Base-by-base conservation (phyloP, 2,888 invertebrate genomes). In the Stenchaetothrips biformis region DNA sequence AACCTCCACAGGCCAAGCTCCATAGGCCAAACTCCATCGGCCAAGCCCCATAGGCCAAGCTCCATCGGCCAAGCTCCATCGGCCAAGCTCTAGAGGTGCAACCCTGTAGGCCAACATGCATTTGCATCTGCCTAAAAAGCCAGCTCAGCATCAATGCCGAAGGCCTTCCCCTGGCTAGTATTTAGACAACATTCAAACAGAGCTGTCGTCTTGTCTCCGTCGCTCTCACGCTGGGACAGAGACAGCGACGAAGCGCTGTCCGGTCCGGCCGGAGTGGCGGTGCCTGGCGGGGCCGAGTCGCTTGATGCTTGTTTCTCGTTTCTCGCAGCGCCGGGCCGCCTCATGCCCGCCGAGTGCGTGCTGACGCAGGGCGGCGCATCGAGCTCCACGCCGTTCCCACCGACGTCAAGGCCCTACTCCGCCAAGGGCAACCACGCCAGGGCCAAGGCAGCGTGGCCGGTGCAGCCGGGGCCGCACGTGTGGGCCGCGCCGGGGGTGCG, bases 401-500 rank as follows among this genome's bases (percentile, higher is more conserved):
- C 67, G 11, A 25, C 67, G 67, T 25, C 25, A 25, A 59, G 67
- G 9, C 8, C 37, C 4, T 37, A 37, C 37, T 1, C 37, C 37
- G 37, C 37, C 37, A 37, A 4, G 37, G 37, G 37, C 37, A 37
- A 37, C 37, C 37, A 37, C 37, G 37, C 67, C 67, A 21, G 67
- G 21, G 11, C 25, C 25, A 25, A 25, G 21, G 11, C 25, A 8
- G 11, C 25, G 21, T 74, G 67, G 67, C 67, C 67, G 21, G 67
- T 74, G 67, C 67, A 74, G 67, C n/a, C 21, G 21, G 67, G 67
- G 21, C 21, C 3, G 25, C 67, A 74, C 67, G 67, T 74, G 21
- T 74, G 67, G 67, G n/a, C 67, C 9, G 67, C 67, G 21, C 67
- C 67, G 21, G 67, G 67, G 25, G 67, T 74, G 21, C 67, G 67